Conservation (phyloP, 2,888 invertebrate genomes). For the Polia nebulosa region DNA sequence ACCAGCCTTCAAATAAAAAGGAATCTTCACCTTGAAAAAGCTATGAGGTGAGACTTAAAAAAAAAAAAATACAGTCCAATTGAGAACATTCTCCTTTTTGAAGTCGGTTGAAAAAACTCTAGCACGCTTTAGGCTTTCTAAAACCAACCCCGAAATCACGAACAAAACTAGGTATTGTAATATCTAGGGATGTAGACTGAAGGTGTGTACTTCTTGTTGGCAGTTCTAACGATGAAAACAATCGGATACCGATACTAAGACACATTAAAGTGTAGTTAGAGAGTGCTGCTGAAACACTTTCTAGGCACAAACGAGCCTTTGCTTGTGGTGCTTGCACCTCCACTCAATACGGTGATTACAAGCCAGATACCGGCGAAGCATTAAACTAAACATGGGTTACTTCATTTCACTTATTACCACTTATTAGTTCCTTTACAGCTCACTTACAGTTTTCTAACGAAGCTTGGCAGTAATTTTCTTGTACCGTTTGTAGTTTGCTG, state of each 20-base stretch:
- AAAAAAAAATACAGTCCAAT: too few species aligned
- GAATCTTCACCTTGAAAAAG: too few species aligned
- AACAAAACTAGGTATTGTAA: too few species aligned
- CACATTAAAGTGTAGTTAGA: constrained; percentile 73
- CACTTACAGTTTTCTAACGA: constrained; percentile 51
- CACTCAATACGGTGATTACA: constrained; percentile 51
- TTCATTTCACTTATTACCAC: constrained; percentile 54
- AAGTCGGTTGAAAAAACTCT: too few species aligned
- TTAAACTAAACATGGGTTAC: constrained; percentile 53
- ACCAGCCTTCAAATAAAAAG: too few species aligned
- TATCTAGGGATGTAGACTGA: too few species aligned
- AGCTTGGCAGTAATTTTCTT: constrained; percentile 33
- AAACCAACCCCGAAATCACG: too few species aligned
- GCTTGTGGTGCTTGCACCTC: constrained; percentile 38
- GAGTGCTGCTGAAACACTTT: constrained; percentile 72
- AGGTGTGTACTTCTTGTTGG: too few species aligned
- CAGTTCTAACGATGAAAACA: constrained; percentile 10
- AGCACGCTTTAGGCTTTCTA: too few species aligned
- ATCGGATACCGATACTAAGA: constrained; percentile 46
- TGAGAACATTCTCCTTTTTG: too few species aligned
- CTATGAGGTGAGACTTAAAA: too few species aligned
- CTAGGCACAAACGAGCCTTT: constrained; percentile 70
- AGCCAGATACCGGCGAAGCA: constrained; percentile 29
- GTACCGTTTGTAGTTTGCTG: constrained; percentile 40
- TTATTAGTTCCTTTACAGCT: constrained; percentile 55